Evolutionary conservation across 1,140 invertebrate genomes (phyloP).

Genomic region (Philotrypesis tridentata): DNA sequence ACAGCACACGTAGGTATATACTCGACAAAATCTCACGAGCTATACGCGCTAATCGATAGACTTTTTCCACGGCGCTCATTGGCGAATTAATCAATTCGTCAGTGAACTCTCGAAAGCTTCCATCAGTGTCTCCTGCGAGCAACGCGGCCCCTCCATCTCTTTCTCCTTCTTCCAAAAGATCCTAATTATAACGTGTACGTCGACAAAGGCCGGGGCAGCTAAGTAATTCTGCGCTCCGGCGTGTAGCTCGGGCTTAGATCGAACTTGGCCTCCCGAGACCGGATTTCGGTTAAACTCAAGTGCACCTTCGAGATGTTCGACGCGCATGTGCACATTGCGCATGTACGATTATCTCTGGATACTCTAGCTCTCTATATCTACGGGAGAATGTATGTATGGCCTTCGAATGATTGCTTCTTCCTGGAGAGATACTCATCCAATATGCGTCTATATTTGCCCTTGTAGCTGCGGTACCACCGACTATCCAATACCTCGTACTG

Average conservation of each 20-base stretch:
- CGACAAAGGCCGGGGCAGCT: not conserved
- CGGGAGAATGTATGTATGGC: not conserved
- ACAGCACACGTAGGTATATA: no score
- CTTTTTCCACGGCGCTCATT: not conserved
- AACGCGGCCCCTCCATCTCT: no score
- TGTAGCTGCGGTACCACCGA: constrained; percentile 15
- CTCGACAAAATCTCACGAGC: not conserved
- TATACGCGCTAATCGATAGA: not conserved
- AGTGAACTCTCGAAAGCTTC: not conserved
- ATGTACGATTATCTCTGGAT: not conserved
- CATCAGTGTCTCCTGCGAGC: no score
- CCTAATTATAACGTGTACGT: constrained; percentile 31
- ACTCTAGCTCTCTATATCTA: not conserved
- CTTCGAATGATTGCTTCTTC: constrained; percentile 31
- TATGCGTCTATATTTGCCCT: constrained; percentile 10
- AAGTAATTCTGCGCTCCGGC: constrained; percentile 33
- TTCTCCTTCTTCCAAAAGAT: constrained; percentile 13
- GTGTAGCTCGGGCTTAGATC: constrained; percentile 45
- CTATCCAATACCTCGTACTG: no score
- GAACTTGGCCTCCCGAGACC: constrained; percentile 50
- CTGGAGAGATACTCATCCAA: constrained; percentile 5
- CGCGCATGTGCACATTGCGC: no score
- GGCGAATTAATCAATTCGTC: not conserved
- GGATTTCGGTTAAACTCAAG: constrained; percentile 58
- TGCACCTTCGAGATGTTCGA: constrained; percentile 54